Conservation (phyloP, 2,113 vertebrate genomes). For the Podiceps cristatus region DNA sequence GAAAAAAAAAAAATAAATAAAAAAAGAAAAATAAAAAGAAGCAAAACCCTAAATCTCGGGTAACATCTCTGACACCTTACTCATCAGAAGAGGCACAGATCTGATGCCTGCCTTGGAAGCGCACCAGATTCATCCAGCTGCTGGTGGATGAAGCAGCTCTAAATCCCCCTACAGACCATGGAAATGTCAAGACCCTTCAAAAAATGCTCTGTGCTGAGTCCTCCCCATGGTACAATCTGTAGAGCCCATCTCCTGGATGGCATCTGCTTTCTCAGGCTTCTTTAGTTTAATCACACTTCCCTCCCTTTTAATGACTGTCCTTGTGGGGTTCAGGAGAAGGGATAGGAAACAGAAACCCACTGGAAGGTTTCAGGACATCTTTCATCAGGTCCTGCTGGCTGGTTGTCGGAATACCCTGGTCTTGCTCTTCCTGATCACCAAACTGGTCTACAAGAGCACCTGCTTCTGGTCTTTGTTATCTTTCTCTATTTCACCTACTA, state of each 20-base stretch:
- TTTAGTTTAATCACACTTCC: not conserved
- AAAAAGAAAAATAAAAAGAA: no score
- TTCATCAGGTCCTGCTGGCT: not conserved
- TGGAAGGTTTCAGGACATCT: no score
- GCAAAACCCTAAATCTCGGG: no score
- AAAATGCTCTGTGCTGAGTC: not conserved
- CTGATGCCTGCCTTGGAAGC: not conserved
- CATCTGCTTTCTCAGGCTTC: not conserved
- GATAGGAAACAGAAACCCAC: not conserved
- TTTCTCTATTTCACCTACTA: not conserved
- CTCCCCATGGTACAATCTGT: no score
- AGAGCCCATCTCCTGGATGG: not conserved
- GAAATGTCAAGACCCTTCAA: not conserved
- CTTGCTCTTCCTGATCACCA: not conserved
- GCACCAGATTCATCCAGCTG: not conserved
- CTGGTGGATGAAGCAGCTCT: not conserved
- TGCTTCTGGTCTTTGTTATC: not conserved
- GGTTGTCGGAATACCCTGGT: not conserved
- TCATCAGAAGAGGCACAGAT: not conserved
- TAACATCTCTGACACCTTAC: not conserved
- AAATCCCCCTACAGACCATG: not conserved
- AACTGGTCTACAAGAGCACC: not conserved
- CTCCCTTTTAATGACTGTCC: accelerated
- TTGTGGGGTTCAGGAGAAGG: not conserved
- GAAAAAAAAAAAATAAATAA: not conserved